These are phyloP conservation scores for Crematogaster levior DNA, from an alignment of 2,888 invertebrate species.

Conservation along the genomic window DNA sequence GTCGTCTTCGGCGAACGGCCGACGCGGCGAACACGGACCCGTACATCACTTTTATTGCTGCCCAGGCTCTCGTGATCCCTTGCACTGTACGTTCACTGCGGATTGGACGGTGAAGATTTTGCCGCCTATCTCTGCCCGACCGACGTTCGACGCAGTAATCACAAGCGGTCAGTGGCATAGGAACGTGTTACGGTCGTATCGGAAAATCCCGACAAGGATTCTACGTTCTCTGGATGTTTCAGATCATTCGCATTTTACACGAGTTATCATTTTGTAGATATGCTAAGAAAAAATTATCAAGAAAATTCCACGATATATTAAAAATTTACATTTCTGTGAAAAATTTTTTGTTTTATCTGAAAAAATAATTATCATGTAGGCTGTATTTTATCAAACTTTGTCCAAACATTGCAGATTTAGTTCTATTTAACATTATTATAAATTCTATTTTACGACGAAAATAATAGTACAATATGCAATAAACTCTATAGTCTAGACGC, in stretches of 20 bases:
- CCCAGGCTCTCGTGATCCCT: slow-evolving; percentile 69
- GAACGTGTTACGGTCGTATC: slow-evolving; percentile 47
- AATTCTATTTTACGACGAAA: not conserved
- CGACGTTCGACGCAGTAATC: slow-evolving; percentile 52
- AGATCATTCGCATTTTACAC: slow-evolving; percentile 21
- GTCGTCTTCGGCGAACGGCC: slow-evolving; percentile 77
- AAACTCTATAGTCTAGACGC: not conserved
- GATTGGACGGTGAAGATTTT: slow-evolving; percentile 64
- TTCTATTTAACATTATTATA: not conserved
- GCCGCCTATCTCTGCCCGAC: slow-evolving; percentile 54
- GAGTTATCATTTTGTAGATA: not conserved
- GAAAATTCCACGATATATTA: not conserved
- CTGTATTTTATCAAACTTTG: not conserved
- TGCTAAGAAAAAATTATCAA: not conserved
- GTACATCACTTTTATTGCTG: slow-evolving; percentile 81
- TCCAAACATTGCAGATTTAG: not conserved
- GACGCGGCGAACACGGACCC: slow-evolving; percentile 77
- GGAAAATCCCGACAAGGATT: slow-evolving; percentile 46
- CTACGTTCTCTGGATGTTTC: slow-evolving; percentile 26
- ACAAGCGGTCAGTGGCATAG: slow-evolving; percentile 52
- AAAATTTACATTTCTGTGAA: not conserved
- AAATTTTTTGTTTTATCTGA: not conserved
- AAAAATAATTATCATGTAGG: not conserved
- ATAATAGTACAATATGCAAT: not conserved
- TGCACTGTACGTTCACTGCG: slow-evolving; percentile 55